Evolutionary conservation across 2,797 vertebrate species (phyloP), one percentile per base, ranked within the genome.

Genomic region (Hypotaenidia okinawae): DNA sequence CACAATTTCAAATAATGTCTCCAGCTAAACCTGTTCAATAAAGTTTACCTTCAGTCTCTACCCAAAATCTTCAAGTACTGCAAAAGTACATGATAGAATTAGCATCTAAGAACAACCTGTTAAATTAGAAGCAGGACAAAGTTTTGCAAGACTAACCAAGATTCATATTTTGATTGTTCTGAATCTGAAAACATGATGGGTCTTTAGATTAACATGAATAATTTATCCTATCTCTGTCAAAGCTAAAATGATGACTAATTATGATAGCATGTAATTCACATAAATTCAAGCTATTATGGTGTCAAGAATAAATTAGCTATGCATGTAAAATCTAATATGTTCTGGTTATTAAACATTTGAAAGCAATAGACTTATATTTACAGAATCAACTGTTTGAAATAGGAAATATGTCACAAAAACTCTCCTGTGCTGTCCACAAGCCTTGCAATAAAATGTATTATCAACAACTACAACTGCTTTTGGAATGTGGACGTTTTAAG

Each of bases 221-320:
- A 94, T 92, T 95, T 89, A 88, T 59, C 7, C 9, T 62, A 78
- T 66, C 47, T 92, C 33, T 72, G 63, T 70, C 30, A 73, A 84
- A 95, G 64, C 61, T 66, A 85, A 57, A 95, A 70, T 58, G 35
- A 84, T 87, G 66, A 87, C 69, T 89, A 75, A 68, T 63, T 90
- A 89, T 30, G 32, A 81, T 66, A 66, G 25, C 30, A 72, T 59
- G 55, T 19, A 86, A 57, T 90, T 89, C 74, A 73, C 57, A 80
- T 57, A 69, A 85, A 83, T 70, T 78, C 61, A 83, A 94, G 64
- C 24, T 69, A 78, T 88, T 83, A 88, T 0, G 2, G 33, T 81
- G n/a, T 21, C 70, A 33, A 47, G 75, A 87, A 93, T 91, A 81
- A 84, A 67, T 91, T 51, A 93, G 43, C 43, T 59, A 45, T 37